Conservation (phyloP, 2,113 vertebrate genomes). For the Nothobranchius kuhntae region DNA sequence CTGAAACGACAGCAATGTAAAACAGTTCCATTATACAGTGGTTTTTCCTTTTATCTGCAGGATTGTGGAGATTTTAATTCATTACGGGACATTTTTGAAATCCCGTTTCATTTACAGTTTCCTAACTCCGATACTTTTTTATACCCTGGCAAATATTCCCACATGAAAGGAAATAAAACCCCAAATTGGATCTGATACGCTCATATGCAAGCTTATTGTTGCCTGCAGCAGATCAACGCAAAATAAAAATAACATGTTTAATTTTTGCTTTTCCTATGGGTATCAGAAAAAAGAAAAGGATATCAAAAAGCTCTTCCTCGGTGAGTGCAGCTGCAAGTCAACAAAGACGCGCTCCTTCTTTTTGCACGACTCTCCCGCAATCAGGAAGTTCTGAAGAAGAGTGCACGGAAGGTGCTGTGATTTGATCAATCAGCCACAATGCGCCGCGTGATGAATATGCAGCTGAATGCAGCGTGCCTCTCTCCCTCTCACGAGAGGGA, state of each 20-base stretch:
- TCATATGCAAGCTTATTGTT: not conserved
- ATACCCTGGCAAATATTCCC: not conserved
- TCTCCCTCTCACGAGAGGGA: conserved; percentile 26
- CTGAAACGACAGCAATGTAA: conserved; percentile 7
- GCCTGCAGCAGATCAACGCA: conserved; percentile 10
- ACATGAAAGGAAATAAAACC: conserved; percentile 3
- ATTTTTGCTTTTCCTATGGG: not conserved
- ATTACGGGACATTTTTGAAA: not conserved
- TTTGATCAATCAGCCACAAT: conserved; percentile 58
- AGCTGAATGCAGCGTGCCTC: conserved; percentile 31
- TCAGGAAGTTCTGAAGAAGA: conserved; percentile 55
- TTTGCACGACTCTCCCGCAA: conserved; percentile 53
- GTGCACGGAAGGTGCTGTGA: conserved; percentile 53
- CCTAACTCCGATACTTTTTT: not conserved
- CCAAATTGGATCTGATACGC: conserved; percentile 15
- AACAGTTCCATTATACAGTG: not conserved
- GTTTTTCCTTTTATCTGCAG: not conserved
- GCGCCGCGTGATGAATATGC: conserved; percentile 55
- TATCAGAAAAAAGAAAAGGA: conserved; percentile 1
- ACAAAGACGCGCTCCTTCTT: conserved; percentile 44
- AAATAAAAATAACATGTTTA: conserved; percentile 11
- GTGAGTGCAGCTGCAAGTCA: conserved; percentile 53
- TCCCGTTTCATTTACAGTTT: not conserved
- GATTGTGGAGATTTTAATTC: not conserved
- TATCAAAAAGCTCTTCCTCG: conserved; percentile 10